Conservation (phyloP, 1,140 invertebrate genomes). For the Polypedilum vanderplanki region DNA sequence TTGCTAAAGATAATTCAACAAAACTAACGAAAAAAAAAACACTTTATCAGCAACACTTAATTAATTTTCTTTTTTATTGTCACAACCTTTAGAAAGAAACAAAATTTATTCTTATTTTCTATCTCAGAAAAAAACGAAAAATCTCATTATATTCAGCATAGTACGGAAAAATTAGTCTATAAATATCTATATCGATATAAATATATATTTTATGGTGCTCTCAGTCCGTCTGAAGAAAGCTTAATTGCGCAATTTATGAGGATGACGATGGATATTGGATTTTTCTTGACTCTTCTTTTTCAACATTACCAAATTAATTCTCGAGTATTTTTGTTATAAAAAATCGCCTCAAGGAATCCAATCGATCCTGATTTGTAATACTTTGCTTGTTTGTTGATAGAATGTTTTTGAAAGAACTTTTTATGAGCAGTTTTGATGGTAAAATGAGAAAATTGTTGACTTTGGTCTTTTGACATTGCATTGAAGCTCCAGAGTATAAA, state of each 20-base stretch:
- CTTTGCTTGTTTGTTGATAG: too few species aligned
- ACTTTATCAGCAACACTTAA: background rate
- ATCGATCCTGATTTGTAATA: too few species aligned
- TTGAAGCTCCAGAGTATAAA: too few species aligned
- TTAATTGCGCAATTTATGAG: background rate
- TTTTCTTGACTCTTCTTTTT: background rate
- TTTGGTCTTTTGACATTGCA: too few species aligned
- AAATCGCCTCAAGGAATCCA: too few species aligned
- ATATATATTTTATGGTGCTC: background rate
- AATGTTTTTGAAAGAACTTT: too few species aligned
- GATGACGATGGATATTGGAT: background rate
- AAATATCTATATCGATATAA: constrained; percentile 8
- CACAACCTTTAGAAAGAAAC: background rate
- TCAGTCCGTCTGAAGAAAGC: background rate
- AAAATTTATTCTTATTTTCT: background rate
- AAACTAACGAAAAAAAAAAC: background rate
- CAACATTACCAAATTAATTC: background rate
- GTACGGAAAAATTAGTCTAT: background rate
- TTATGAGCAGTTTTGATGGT: too few species aligned
- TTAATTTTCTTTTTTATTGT: background rate
- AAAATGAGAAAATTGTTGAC: too few species aligned
- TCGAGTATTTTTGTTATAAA: too few species aligned
- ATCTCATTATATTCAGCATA: background rate
- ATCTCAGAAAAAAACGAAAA: background rate
- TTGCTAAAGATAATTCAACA: background rate